phyloP scores from a whole-genome alignment of 2,888 invertebrate genomes.

The Leptopilina syphax region DNA sequence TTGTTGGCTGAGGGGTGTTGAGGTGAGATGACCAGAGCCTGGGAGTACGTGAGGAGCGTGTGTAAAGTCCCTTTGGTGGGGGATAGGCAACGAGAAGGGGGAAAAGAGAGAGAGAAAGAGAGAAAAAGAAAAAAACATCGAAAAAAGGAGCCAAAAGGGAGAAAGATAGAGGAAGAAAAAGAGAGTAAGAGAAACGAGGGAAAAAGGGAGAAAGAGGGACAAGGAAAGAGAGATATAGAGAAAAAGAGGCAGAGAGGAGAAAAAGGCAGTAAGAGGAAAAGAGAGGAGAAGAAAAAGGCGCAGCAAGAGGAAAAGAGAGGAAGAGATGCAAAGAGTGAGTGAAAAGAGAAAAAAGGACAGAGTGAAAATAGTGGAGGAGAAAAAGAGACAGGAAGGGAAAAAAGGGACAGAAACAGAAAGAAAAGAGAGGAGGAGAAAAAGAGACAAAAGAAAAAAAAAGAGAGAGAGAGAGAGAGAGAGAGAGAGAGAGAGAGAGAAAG shows the following conservation, averaged over 20 bases:
- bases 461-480: neutral
- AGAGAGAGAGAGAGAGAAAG: constrained; percentile 32
- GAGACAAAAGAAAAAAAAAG: constrained; percentile 21
- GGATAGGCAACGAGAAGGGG: constrained; percentile 16
- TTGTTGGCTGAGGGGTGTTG: constrained; percentile 21
- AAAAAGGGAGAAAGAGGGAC: too few relatives aligned
- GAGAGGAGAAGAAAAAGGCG: too few relatives aligned
- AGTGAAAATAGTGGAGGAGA: neutral
- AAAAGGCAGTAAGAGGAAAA: neutral
- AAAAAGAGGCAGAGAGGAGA: too few relatives aligned
- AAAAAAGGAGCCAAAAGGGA: too few relatives aligned
- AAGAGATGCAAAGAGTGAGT: too few relatives aligned
- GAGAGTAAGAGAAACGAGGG: neutral
- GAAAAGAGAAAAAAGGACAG: neutral
- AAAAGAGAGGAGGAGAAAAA: neutral
- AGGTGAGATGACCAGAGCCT: constrained; percentile 20
- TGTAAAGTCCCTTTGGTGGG: constrained; percentile 37
- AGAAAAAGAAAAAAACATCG: too few relatives aligned
- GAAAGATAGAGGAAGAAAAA: too few relatives aligned
- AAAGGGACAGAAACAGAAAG: neutral
- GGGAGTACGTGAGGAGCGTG: constrained; percentile 42
- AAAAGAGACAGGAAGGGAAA: constrained; percentile 19
- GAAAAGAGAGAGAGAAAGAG: neutral
- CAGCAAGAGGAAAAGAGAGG: constrained; percentile 25
- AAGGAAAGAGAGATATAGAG: too few relatives aligned